Evolutionary conservation across 2,113 vertebrate genomes (phyloP).

Genomic region (Chlorodrepanis virens): DNA sequence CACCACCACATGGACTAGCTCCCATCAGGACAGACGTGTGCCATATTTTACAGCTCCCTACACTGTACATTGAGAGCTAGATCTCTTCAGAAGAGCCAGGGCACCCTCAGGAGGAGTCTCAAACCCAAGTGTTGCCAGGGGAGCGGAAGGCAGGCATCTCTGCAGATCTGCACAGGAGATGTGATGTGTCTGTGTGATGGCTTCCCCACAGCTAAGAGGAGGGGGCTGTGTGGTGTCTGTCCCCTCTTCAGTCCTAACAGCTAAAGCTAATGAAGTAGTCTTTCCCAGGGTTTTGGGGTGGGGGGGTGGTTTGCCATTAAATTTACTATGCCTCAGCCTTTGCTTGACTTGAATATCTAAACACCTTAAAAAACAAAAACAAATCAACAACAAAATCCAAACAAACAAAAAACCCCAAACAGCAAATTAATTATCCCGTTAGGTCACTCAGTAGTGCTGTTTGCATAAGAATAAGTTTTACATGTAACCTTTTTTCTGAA

Average conservation of each 20-base stretch:
- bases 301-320: not conserved
- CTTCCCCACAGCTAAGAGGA: not conserved
- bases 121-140: not conserved
- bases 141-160: not conserved
- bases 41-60: not conserved
- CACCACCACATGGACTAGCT: not conserved
- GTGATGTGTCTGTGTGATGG: accelerated
- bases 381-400: not conserved
- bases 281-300: not conserved
- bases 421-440: not conserved
- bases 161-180: accelerated
- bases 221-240: not conserved
- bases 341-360: not conserved
- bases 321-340: not conserved
- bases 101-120: not conserved
- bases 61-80: not conserved
- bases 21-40: accelerated
- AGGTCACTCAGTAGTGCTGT: not conserved
- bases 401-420: not conserved
- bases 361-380: not conserved
- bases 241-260: not conserved
- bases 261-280: not conserved
- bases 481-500: not conserved
- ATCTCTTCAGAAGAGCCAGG: not conserved
- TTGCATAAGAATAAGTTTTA: not conserved